A percentile compares a stretch with the other conserved stretches of the same genome.
Evolutionary conservation across 1,140 invertebrate genomes (phyloP).

Genomic region (Gonatopus flavifemur): DNA sequence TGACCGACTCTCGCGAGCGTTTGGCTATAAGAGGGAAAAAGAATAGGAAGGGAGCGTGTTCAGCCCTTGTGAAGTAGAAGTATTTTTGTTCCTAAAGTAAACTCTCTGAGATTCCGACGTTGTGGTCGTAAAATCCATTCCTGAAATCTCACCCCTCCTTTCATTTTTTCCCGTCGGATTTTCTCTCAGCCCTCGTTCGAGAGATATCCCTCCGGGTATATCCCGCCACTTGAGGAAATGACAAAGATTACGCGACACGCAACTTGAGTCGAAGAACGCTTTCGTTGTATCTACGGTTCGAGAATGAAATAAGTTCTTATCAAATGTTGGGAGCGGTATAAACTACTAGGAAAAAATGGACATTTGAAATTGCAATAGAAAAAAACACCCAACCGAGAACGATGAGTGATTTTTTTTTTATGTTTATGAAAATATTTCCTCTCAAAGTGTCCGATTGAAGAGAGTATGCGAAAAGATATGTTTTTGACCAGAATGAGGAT

Average conservation of each 20-base stretch:
- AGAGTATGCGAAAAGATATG: no score
- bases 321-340: no score
- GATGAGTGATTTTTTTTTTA: no score
- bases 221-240: conserved; percentile 19
- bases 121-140: conserved; percentile 27
- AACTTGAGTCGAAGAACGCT: no score
- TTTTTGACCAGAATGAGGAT: no score
- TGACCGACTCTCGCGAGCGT: conserved; percentile 20
- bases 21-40: conserved; percentile 20
- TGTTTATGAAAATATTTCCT: no score
- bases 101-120: conserved; percentile 23
- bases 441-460: no score
- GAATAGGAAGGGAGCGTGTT: neutral
- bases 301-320: no score
- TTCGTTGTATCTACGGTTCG: no score
- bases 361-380: no score
- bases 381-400: no score
- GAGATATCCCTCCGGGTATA: neutral
- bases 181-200: neutral
- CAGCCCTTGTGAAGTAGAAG: conserved; percentile 5
- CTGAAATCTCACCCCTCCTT: conserved; percentile 12
- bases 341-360: no score
- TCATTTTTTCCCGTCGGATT: neutral
- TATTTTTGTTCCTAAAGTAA: conserved; percentile 27
- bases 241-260: conserved; percentile 11